phyloP scores from a whole-genome alignment of 2,797 vertebrate species.

The Bovichtus variegatus region DNA sequence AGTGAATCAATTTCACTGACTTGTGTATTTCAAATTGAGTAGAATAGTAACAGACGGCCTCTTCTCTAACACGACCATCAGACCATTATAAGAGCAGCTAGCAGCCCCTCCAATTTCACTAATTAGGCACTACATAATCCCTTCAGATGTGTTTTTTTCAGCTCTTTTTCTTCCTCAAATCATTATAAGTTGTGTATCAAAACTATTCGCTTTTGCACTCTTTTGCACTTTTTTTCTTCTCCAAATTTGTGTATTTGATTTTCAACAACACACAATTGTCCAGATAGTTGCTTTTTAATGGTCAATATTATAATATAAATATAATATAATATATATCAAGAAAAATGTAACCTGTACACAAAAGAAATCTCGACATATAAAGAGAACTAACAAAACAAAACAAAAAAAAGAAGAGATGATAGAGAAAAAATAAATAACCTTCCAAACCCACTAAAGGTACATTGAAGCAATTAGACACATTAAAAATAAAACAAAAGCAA shows the following conservation, averaged over 20 bases:
- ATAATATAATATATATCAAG: too few relatives aligned
- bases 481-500: too few relatives aligned
- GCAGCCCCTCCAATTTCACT: slow-evolving; percentile 23
- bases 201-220: neutral
- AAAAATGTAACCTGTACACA: neutral
- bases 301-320: neutral
- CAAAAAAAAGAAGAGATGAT: too few relatives aligned
- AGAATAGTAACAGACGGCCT: neutral
- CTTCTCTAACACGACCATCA: too few relatives aligned
- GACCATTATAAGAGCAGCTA: slow-evolving; percentile 35
- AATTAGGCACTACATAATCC: slow-evolving; percentile 4
- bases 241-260: neutral
- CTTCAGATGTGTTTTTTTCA: slow-evolving; percentile 12
- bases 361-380: too few relatives aligned
- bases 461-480: too few relatives aligned
- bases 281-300: neutral
- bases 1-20: slow-evolving; percentile 23
- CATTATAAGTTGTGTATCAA: neutral
- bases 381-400: too few relatives aligned
- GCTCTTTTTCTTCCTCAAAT: neutral
- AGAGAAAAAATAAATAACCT: too few relatives aligned
- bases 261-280: neutral
- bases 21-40: slow-evolving; percentile 2
- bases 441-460: too few relatives aligned
- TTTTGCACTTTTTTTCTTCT: neutral